Evolutionary conservation across 1,140 invertebrate genomes (phyloP).

Genomic region (Chymomyza costata): DNA sequence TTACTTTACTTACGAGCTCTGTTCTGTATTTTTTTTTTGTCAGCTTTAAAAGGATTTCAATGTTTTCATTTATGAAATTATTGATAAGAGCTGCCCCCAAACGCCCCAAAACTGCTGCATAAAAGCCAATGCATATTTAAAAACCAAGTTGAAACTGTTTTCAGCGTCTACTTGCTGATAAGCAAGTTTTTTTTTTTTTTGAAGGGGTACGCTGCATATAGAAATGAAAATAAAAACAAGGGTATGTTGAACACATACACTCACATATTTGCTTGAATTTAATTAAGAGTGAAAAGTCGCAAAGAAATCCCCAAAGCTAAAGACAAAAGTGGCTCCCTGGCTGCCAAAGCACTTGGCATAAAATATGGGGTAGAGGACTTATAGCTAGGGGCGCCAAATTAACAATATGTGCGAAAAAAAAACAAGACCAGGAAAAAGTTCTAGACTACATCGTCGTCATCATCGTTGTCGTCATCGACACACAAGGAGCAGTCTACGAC

Average conservation of each 20-base stretch:
- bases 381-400: conserved; percentile 57
- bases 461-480: no score
- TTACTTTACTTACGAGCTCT: not conserved
- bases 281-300: conserved; percentile 65
- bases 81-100: conserved; percentile 51
- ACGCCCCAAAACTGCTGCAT: conserved; percentile 32
- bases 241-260: conserved; percentile 10
- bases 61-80: conserved; percentile 70
- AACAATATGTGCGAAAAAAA: conserved; percentile 68
- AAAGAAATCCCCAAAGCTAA: conserved; percentile 35
- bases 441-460: no score
- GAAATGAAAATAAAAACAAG: no score
- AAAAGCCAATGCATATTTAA: conserved; percentile 51
- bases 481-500: conserved; percentile 8
- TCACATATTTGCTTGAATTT: conserved; percentile 55
- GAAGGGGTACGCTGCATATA: no score
- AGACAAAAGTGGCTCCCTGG: conserved; percentile 19
- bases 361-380: conserved; percentile 34
- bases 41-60: conserved; percentile 68
- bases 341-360: no score
- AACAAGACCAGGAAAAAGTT: conserved; percentile 7
- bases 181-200: no score
- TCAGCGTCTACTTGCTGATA: conserved; percentile 3
- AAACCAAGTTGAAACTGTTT: conserved; percentile 17
- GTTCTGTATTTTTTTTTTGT: conserved; percentile 6